A percentile compares a stretch with the other conserved stretches of the same genome.
phyloP scores from a whole-genome alignment of 2,888 invertebrate genomes.

The Drosophila setosimentum region DNA sequence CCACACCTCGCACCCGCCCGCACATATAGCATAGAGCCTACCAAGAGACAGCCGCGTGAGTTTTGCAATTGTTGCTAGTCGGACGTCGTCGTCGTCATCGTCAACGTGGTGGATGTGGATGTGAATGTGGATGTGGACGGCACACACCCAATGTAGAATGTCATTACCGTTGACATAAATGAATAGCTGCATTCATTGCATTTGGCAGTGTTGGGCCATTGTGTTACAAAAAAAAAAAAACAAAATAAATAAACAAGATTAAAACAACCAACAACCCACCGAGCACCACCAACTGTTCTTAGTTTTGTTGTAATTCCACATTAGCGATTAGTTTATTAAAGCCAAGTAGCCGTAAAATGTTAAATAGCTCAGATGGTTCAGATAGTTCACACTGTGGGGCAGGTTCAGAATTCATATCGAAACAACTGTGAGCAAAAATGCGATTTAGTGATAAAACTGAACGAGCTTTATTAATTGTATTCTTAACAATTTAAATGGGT shows the following conservation, averaged over 20 bases:
- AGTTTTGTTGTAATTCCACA: conserved; percentile 66
- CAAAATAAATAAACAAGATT: conserved; percentile 47
- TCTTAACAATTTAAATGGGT: not conserved
- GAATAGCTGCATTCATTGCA: conserved; percentile 83
- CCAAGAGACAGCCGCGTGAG: conserved; percentile 54
- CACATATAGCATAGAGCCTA: conserved; percentile 55
- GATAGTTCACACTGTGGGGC: not conserved
- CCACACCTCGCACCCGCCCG: not conserved
- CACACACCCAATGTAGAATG: conserved; percentile 82
- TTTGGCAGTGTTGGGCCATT: conserved; percentile 72
- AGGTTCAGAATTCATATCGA: not conserved
- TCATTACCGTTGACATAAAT: conserved; percentile 84
- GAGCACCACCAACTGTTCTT: conserved; percentile 29
- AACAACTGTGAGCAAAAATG: conserved; percentile 13
- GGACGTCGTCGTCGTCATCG: conserved; percentile 32
- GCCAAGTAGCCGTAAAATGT: conserved; percentile 38
- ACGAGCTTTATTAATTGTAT: not conserved
- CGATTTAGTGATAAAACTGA: conserved; percentile 33
- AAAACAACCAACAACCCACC: conserved; percentile 24
- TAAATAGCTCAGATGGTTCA: conserved; percentile 9
- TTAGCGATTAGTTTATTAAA: conserved; percentile 77
- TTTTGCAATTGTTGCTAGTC: conserved; percentile 59
- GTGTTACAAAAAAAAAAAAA: conserved; percentile 11
- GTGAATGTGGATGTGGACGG: conserved; percentile 36
- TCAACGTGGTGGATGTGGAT: conserved; percentile 14